phyloP scores from a whole-genome alignment of 2,113 vertebrate genomes.

The Fulica atra region DNA sequence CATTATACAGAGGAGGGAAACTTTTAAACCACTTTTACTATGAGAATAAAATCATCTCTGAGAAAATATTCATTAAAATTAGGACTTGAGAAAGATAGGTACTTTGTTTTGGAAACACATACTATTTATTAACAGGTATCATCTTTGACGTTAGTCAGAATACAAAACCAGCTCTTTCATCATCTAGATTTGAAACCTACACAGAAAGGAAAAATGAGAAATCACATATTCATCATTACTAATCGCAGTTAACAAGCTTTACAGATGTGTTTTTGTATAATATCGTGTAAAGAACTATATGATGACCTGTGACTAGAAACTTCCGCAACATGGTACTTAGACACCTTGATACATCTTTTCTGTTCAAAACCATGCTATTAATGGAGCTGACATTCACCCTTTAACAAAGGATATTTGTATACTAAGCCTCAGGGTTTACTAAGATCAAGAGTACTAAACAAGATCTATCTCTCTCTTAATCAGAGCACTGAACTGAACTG shows the following conservation, averaged over 20 bases:
- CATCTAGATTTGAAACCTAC: background rate
- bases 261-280: conserved; percentile 2
- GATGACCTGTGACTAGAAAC: conserved; percentile 25
- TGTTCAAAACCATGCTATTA: conserved; percentile 52
- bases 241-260: background rate
- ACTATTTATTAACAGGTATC: background rate
- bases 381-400: conserved; percentile 40
- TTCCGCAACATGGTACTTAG: background rate
- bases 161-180: background rate
- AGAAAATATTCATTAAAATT: background rate
- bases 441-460: conserved; percentile 42
- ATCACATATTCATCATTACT: background rate
- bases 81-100: background rate
- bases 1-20: background rate
- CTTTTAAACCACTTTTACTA: background rate
- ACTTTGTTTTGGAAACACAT: background rate
- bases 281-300: conserved; percentile 28
- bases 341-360: background rate
- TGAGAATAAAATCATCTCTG: background rate
- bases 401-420: conserved; percentile 59
- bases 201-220: background rate
- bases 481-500: conserved; percentile 49
- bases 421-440: conserved; percentile 37
- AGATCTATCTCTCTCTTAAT: conserved; percentile 14
- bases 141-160: background rate